phyloP scores from a whole-genome alignment of 2,113 vertebrate species.

The Notothenia rossii region DNA sequence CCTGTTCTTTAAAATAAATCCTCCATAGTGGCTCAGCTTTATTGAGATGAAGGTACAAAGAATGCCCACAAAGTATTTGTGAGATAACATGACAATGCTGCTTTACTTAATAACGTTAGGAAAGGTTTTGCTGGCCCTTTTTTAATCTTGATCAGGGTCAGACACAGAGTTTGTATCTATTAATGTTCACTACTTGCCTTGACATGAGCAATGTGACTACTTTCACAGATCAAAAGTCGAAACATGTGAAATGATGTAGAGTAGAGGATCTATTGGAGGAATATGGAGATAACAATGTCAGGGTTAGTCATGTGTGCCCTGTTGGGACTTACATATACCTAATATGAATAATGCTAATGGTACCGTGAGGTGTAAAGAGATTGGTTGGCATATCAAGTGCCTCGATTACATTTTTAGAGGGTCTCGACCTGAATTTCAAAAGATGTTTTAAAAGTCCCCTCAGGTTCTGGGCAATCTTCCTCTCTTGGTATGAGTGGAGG shows the following conservation, averaged over 20 bases:
- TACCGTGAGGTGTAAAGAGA: conserved; percentile 1
- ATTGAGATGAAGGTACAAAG: neutral
- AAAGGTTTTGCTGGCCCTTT: neutral
- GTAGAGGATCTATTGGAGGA: neutral
- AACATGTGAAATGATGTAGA: neutral
- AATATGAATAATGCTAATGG: conserved; percentile 24
- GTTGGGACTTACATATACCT: conserved; percentile 14
- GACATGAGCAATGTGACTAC: neutral
- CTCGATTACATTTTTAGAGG: conserved; percentile 1
- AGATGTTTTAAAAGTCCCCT: conserved; percentile 14
- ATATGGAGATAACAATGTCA: conserved; percentile 4
- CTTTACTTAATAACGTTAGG: neutral
- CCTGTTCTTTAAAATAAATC: neutral
- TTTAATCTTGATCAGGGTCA: conserved; percentile 9
- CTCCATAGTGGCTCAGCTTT: conserved; percentile 9
- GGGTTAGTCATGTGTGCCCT: conserved; percentile 11
- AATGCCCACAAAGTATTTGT: neutral
- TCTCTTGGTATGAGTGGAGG: neutral
- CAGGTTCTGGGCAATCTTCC: conserved; percentile 2
- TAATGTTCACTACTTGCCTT: neutral
- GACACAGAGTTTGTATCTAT: neutral
- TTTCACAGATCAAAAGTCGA: neutral
- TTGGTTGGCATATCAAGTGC: conserved; percentile 9
- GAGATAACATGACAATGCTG: neutral
- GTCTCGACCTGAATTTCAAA: conserved; percentile 32